These are phyloP conservation scores for Drepana falcataria DNA, from an alignment of 2,888 invertebrate genomes.

Conservation along the genomic window DNA sequence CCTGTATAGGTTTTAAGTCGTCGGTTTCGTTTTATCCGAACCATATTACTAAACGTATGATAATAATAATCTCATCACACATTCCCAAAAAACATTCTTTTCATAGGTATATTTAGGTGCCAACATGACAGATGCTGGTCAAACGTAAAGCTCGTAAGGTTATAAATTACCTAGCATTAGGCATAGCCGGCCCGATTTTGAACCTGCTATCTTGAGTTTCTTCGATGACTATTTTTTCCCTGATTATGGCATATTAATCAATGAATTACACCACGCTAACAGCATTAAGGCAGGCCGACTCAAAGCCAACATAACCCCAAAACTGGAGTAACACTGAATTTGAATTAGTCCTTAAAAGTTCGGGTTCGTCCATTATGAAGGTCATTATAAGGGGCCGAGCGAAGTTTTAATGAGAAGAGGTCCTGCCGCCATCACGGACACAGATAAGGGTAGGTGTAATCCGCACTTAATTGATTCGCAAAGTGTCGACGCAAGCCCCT, in stretches of 20 bases:
- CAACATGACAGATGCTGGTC: too few species aligned
- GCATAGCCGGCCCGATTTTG: too few species aligned
- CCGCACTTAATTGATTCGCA: constrained; percentile 56
- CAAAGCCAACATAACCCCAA: constrained; percentile 4
- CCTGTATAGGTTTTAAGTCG: too few species aligned
- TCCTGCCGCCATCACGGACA: constrained; percentile 33
- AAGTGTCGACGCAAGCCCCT: constrained; percentile 37
- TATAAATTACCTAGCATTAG: too few species aligned
- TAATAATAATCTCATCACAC: too few species aligned
- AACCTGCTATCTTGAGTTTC: too few species aligned
- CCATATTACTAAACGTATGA: too few species aligned
- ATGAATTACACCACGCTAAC: background rate
- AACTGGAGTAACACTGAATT: constrained; percentile 27
- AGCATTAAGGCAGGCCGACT: background rate
- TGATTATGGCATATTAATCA: background rate
- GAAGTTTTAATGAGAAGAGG: constrained; percentile 63
- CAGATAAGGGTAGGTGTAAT: constrained; percentile 38
- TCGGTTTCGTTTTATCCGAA: too few species aligned
- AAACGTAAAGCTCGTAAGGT: too few species aligned
- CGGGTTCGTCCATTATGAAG: constrained; percentile 37
- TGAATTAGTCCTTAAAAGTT: constrained; percentile 39
- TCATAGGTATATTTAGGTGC: too few species aligned
- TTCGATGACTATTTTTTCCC: too few species aligned
- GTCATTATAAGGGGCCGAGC: constrained; percentile 49
- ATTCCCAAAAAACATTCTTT: too few species aligned